Percentiles rank a stretch among this genome's conserved stretches.
These are phyloP conservation scores for Myiagra hebetior DNA, from an alignment of 2,113 vertebrate species.

Conservation along the genomic window DNA sequence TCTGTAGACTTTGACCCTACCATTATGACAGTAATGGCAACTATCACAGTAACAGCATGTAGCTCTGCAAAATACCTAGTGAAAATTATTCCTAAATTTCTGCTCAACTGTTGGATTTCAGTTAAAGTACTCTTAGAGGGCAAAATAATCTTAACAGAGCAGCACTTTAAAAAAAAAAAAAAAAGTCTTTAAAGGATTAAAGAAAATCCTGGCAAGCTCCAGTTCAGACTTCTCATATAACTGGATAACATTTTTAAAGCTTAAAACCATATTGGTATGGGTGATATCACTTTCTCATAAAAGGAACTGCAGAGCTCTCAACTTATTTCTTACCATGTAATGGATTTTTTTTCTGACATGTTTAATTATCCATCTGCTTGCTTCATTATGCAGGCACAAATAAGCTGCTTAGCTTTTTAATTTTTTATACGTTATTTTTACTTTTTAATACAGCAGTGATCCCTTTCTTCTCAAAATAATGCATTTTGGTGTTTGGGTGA, in stretches of 20 bases:
- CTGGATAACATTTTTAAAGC: conserved; percentile 45
- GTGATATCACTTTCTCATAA: not conserved
- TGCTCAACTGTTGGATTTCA: not conserved
- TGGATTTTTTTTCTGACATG: conserved; percentile 19
- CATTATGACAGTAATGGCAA: not conserved
- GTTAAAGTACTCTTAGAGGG: not conserved
- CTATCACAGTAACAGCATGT: not conserved
- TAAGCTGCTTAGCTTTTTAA: conserved; percentile 15
- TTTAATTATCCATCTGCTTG: conserved; percentile 32
- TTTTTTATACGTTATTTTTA: not conserved
- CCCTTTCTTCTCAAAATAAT: conserved; percentile 8
- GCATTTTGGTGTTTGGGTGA: not conserved
- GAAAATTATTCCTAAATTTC: conserved; percentile 4
- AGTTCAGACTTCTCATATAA: conserved; percentile 31
- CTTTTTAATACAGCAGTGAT: not conserved
- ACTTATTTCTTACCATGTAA: conserved; percentile 14
- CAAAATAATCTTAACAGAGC: conserved; percentile 34
- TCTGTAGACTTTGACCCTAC: not conserved
- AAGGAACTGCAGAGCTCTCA: not conserved
- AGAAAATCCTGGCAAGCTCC: conserved; percentile 7
- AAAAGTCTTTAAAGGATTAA: not conserved
- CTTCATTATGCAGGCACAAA: conserved; percentile 31
- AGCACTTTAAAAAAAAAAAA: not conserved
- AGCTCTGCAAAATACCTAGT: not conserved
- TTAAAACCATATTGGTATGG: conserved; percentile 13